These are phyloP conservation scores for Microctonus hyperodae DNA, from an alignment of 2,888 invertebrate species.

Conservation along the genomic window DNA sequence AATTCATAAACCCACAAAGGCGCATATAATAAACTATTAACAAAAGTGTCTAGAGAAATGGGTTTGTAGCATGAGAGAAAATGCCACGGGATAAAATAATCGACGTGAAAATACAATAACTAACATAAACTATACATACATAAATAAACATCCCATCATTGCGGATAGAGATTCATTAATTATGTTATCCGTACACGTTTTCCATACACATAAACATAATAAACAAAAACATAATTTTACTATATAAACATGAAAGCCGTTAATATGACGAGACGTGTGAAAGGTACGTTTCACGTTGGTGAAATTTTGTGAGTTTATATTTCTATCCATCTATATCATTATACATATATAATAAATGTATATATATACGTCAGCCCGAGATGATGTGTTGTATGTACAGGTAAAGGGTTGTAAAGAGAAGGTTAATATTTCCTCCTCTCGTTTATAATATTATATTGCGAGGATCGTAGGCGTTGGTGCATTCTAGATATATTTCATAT, in stretches of 20 bases:
- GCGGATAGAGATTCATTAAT: conserved; percentile 18
- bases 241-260: conserved; percentile 10
- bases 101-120: conserved; percentile 20
- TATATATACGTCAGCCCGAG: conserved; percentile 6
- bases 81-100: conserved; percentile 19
- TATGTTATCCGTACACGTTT: conserved; percentile 15
- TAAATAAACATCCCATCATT: conserved; percentile 6
- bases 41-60: not conserved
- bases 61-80: not conserved
- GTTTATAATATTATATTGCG: conserved; percentile 6
- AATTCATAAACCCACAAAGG: conserved; percentile 17
- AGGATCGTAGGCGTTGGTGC: conserved; percentile 3
- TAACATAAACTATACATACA: conserved; percentile 6
- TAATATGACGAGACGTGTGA: conserved; percentile 22
- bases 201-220: not conserved
- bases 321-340: not conserved
- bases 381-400: conserved; percentile 16
- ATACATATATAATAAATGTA: not conserved
- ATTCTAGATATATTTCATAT: not conserved
- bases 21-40: not conserved
- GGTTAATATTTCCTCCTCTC: conserved; percentile 22
- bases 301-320: not conserved
- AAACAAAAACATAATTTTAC: not conserved
- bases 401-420: conserved; percentile 23
- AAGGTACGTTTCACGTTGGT: conserved; percentile 7